Conservation (phyloP, 2,113 vertebrate species). For the Chlorocebus sabaeus region DNA sequence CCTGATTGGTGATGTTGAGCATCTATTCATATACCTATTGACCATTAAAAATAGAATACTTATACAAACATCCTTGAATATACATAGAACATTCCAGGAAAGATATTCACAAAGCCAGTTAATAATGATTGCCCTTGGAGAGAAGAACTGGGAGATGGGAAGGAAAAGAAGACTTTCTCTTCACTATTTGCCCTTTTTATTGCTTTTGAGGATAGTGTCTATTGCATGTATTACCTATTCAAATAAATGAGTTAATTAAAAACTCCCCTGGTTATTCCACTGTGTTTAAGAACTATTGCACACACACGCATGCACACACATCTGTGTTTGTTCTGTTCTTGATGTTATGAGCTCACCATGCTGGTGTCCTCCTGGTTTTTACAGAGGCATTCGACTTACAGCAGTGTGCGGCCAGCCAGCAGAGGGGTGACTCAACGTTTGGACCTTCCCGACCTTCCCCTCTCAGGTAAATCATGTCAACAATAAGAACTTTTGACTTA, state of each 20-base stretch:
- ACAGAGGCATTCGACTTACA: slow-evolving; percentile 84
- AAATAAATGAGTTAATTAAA: neutral
- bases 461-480: slow-evolving; percentile 78
- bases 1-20: neutral
- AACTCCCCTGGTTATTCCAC: neutral
- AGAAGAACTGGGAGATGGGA: neutral
- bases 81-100: neutral
- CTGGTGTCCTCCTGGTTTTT: slow-evolving; percentile 44
- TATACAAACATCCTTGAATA: neutral
- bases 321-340: neutral
- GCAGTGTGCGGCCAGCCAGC: slow-evolving; percentile 71
- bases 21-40: neutral
- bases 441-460: slow-evolving; percentile 83
- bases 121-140: neutral
- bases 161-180: neutral
- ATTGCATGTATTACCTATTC: neutral
- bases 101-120: neutral
- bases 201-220: neutral
- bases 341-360: neutral
- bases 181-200: neutral
- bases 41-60: neutral
- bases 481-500: neutral
- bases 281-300: neutral
- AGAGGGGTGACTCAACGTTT: slow-evolving; percentile 73
- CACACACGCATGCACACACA: neutral